Conservation (phyloP, 2,797 vertebrate genomes). For the Ctenochaetus hawaiiensis region DNA sequence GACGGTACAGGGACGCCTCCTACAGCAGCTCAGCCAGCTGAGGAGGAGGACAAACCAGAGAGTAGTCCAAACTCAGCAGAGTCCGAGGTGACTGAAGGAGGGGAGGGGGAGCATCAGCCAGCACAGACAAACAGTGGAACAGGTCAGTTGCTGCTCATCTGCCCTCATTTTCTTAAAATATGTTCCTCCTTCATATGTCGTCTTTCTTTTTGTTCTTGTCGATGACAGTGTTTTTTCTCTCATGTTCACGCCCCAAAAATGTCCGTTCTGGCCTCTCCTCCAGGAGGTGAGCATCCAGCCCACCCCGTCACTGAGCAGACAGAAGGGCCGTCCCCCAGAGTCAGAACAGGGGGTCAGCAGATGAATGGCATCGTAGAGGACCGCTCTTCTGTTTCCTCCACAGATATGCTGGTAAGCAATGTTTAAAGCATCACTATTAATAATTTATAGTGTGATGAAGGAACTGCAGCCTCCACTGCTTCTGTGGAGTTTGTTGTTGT, state of each 20-base stretch:
- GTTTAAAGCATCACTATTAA: not conserved
- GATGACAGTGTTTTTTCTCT: not conserved
- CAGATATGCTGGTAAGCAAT: slow-evolving; percentile 92
- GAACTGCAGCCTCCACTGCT: not conserved
- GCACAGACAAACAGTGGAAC: slow-evolving; percentile 28
- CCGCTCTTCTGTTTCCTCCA: slow-evolving; percentile 92
- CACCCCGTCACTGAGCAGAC: slow-evolving; percentile 76
- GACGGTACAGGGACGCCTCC: slow-evolving; percentile 52
- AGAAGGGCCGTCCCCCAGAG: slow-evolving; percentile 73
- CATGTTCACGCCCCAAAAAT: not conserved
- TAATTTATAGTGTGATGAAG: not conserved
- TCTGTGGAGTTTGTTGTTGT: not conserved
- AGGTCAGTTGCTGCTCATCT: slow-evolving; percentile 39
- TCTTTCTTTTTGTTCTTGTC: not conserved
- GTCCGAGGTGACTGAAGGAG: slow-evolving; percentile 39
- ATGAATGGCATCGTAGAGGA: slow-evolving; percentile 95
- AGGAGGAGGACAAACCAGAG: slow-evolving; percentile 39
- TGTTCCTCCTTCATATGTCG: too few species aligned
- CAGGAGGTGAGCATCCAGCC: slow-evolving; percentile 64
- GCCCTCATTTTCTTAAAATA: not conserved
- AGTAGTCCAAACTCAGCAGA: slow-evolving; percentile 42
- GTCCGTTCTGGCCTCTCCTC: not conserved
- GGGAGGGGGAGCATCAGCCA: slow-evolving; percentile 26
- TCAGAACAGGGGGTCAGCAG: slow-evolving; percentile 85
- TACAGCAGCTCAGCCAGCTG: slow-evolving; percentile 28